Evolutionary conservation across 1,140 invertebrate species (phyloP), one percentile per base, ranked within the genome.

Genomic region (Nasonia vitripennis): DNA sequence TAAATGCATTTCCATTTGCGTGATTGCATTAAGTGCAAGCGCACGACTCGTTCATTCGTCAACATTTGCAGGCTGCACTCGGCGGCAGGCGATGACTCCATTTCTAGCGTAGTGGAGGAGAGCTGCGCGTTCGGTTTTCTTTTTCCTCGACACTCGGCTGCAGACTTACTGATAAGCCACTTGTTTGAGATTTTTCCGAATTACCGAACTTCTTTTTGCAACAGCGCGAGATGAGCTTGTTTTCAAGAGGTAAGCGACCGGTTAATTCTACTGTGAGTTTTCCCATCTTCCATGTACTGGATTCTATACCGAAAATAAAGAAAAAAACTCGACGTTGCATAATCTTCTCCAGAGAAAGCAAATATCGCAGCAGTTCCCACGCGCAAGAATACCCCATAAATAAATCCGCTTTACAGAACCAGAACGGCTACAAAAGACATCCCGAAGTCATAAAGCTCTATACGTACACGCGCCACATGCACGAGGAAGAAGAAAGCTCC

Each of bases 1-100:
- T 88, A 87, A 87, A 87, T 88, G 87, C 84, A 86, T 87, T 88
- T 88, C 78, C 86, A 88, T 87, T 88, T 87, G 84, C 86, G 85
- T 85, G 87, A 88, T 87, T 87, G 87, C 83, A 83, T 88, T 88
- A 88, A 87, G 87, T 84, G 55, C 73, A 73, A 86, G 78, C 87
- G 78, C 23, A 75, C 41, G 51, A 78, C 78, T 77, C 75, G 75
- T 80, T 89, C 86, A 83, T 86, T 74, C 23, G 81, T 83, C 74
- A 83, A 51, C 62, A 78, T 71, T 70, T 51, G 10, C 37, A 67
- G 62, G 55, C 20, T 34, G 20, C 2, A 12, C 23, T 62, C 34
- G 71, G 20, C 34, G 71, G 20, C 41, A 34, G 1, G 6, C 2
- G 10, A 67, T 67, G 51, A 83, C 34, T 83, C 31, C 34, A 83